These are phyloP conservation scores for Tenthredo notha DNA, from an alignment of 2,888 invertebrate species.

Conservation along the genomic window DNA sequence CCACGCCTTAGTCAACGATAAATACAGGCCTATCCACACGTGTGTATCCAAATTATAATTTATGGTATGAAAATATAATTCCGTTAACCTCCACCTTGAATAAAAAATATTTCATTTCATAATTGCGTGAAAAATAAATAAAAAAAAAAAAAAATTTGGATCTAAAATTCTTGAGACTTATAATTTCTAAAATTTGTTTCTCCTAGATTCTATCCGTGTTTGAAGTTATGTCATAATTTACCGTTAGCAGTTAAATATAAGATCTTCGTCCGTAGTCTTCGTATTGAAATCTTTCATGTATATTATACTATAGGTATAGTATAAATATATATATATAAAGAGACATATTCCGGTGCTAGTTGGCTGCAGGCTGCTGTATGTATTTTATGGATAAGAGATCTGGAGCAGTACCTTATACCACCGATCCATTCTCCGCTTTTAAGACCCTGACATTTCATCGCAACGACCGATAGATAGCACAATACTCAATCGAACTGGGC, in stretches of 20 bases:
- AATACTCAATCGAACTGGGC: conserved; percentile 23
- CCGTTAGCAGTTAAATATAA: neutral
- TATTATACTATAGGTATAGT: neutral
- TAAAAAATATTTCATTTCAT: neutral
- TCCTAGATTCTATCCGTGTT: neutral
- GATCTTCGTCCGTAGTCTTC: neutral
- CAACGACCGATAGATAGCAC: neutral
- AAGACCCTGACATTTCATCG: conserved; percentile 41
- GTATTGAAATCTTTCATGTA: neutral
- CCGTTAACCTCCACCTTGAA: neutral
- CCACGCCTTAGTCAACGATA: conserved; percentile 3
- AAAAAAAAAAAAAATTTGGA: too few species aligned
- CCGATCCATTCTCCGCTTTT: conserved; percentile 9
- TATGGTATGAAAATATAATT: neutral
- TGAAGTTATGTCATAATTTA: neutral
- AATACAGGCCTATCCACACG: neutral
- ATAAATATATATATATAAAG: conserved; percentile 3
- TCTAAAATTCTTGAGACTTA: neutral
- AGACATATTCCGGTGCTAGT: neutral
- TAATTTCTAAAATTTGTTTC: neutral
- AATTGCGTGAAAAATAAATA: neutral
- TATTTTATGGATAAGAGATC: conserved; percentile 22
- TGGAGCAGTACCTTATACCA: conserved; percentile 13
- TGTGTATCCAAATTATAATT: neutral
- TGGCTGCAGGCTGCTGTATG: neutral